Base-by-base conservation (phyloP, 2,113 vertebrate genomes). In the Gymnorhina tibicen region DNA sequence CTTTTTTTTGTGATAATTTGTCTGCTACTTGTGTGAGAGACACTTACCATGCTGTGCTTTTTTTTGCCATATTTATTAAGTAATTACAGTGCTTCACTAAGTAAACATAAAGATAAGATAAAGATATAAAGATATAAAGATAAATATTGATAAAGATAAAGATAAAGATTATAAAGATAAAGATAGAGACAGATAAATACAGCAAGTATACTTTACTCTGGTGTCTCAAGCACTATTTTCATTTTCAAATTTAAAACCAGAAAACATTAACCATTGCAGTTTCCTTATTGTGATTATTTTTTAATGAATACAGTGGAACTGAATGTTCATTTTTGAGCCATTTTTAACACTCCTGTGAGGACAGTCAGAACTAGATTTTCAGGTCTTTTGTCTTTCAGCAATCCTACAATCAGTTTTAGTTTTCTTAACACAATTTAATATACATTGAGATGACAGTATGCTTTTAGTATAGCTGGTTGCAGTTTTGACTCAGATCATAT, bases 21-120 rank as follows among this genome's bases (percentile, higher is more conserved):
- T 66, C 4, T 69, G 70, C 91, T 64, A 58, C 6, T 21, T 74
- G 6, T 33, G 23, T 55, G 20, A 89, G 37, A 80, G 37, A 10
- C 27, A 66, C 7, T 50, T 56, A 33, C 12, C 9, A 27, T 22
- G 17, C 24, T 32, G 24, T 0, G 1, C 3, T 9, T 18, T 66
- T 76, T 76, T 6, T 41, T 6, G 12, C 2, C n/a, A 20, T 56
- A 53, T 73, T 44, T 66, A n/a, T 27, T 30, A 53, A 66, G 46
- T 58, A 69, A 86, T 58, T 68, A 10, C 53, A 80, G 35, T 23
- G 26, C 4, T 70, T 84, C 21, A 41, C 11, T 74, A 75, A 63
- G 9, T 33, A 82, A 87, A n/a, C 3, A 50, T 22, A 24, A 66
- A 46, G 20, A 23, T 15, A 42, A 60, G 9, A 79, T 28, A 55